phyloP scores from a whole-genome alignment of 2,888 invertebrate genomes.

The Nysson spinosus region DNA sequence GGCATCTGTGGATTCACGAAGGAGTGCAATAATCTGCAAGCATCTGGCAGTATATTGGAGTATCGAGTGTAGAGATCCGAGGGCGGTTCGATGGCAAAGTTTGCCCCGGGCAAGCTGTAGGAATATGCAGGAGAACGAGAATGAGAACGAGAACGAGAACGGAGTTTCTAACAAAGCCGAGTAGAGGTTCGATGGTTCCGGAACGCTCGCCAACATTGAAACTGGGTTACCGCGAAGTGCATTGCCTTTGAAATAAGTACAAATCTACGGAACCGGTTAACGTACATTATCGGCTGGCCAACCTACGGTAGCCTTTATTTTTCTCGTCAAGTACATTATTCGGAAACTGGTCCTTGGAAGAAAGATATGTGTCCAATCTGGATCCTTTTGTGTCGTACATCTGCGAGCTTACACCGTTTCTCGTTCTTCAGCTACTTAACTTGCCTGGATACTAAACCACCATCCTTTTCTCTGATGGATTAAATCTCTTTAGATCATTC shows the following conservation, averaged over 20 bases:
- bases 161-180: slow-evolving; percentile 35
- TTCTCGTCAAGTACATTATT: slow-evolving; percentile 35
- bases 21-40: slow-evolving; percentile 20
- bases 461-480: slow-evolving; percentile 29
- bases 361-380: slow-evolving; percentile 57
- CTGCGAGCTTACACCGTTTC: slow-evolving; percentile 42
- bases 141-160: no score
- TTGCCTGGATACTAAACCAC: slow-evolving; percentile 30
- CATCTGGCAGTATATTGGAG: slow-evolving; percentile 13
- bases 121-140: no score
- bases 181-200: slow-evolving; percentile 28
- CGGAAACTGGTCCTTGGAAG: slow-evolving; percentile 41
- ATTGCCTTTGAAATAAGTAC: slow-evolving; percentile 38
- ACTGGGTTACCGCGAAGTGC: slow-evolving; percentile 50
- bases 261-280: slow-evolving; percentile 25
- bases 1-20: slow-evolving; percentile 18
- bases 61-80: background rate
- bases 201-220: slow-evolving; percentile 34
- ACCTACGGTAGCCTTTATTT: slow-evolving; percentile 9
- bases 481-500: slow-evolving; percentile 47
- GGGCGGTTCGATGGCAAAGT: slow-evolving; percentile 12
- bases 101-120: slow-evolving; percentile 7
- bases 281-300: slow-evolving; percentile 12
- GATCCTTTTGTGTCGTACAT: slow-evolving; percentile 50
- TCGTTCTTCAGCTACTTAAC: slow-evolving; percentile 26